A percentile compares a stretch with the other conserved stretches of the same genome.
Evolutionary conservation across 2,113 vertebrate genomes (phyloP).

Genomic region (Cyprinodon brontotheroides): DNA sequence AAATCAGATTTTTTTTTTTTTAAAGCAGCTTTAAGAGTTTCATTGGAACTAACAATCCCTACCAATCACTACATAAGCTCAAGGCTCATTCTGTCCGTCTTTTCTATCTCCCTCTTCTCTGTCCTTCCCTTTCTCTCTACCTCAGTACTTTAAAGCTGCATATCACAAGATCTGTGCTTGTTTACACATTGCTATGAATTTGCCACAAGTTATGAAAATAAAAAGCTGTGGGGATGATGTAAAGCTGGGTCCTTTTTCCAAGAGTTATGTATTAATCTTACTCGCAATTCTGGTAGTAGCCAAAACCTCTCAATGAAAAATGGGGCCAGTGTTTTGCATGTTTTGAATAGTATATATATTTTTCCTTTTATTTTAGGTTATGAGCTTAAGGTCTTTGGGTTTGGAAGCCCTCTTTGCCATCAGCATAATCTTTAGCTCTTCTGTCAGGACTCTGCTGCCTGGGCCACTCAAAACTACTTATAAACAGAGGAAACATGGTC

Average conservation of each 20-base stretch:
- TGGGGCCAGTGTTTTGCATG: neutral
- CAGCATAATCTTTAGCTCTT: neutral
- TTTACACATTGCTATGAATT: slow-evolving; percentile 21
- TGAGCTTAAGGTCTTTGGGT: neutral
- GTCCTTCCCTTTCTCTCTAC: slow-evolving; percentile 25
- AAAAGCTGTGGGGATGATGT: neutral
- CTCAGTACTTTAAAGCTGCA: slow-evolving; percentile 14
- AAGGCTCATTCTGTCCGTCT: slow-evolving; percentile 39
- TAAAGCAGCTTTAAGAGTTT: slow-evolving; percentile 73
- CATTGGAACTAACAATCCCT: slow-evolving; percentile 63
- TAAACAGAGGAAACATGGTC: neutral
- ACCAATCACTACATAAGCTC: slow-evolving; percentile 63
- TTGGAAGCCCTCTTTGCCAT: neutral
- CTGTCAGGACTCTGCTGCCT: neutral
- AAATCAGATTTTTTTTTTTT: slow-evolving; percentile 64
- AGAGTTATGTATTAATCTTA: neutral
- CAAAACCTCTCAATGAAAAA: neutral
- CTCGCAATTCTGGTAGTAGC: neutral
- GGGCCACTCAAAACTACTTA: neutral
- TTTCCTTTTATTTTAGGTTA: neutral
- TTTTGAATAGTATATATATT: neutral
- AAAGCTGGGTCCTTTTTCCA: neutral
- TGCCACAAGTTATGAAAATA: neutral
- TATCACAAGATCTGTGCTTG: slow-evolving; percentile 26
- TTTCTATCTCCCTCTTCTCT: slow-evolving; percentile 14